These are phyloP conservation scores for Dorcus parallelipipedus DNA, from an alignment of 2,888 invertebrate species.

Conservation along the genomic window DNA sequence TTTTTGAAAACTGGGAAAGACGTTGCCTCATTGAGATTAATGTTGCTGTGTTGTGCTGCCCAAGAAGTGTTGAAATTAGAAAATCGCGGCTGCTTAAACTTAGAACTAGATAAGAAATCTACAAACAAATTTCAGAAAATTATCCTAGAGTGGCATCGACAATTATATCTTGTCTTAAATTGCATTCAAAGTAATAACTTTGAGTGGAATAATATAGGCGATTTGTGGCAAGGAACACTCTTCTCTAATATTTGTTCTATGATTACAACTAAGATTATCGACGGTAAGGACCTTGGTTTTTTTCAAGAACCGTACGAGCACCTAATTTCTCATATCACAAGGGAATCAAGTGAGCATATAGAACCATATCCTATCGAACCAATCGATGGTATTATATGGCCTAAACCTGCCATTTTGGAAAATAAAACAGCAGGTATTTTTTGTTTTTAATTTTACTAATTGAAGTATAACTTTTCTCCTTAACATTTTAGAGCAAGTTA, in stretches of 20 bases:
- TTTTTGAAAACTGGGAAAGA: constrained; percentile 1
- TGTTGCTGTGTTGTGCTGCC: constrained; percentile 11
- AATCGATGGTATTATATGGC: neutral
- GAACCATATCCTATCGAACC: constrained; percentile 12
- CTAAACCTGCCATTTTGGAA: neutral
- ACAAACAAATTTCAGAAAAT: neutral
- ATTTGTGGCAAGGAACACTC: constrained; percentile 16
- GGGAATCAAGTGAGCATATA: neutral
- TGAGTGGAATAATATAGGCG: constrained; percentile 8
- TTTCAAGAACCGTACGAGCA: constrained; percentile 12
- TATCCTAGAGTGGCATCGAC: constrained; percentile 7
- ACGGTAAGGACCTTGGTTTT: constrained; percentile 5
- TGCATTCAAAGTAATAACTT: neutral
- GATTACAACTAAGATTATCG: constrained; percentile 1
- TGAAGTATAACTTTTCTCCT: neutral
- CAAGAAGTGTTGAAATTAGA: constrained; percentile 6
- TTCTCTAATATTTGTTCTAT: constrained; percentile 9
- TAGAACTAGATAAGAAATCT: neutral
- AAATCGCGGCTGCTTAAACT: constrained; percentile 9
- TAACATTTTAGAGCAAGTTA: constrained; percentile 8
- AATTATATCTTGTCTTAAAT: neutral
- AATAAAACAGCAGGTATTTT: neutral
- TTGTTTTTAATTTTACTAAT: too few species aligned
- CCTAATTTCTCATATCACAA: neutral
- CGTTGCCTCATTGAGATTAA: constrained; percentile 2